phyloP scores from a whole-genome alignment of 2,113 vertebrate species.

The Oceanites oceanicus region DNA sequence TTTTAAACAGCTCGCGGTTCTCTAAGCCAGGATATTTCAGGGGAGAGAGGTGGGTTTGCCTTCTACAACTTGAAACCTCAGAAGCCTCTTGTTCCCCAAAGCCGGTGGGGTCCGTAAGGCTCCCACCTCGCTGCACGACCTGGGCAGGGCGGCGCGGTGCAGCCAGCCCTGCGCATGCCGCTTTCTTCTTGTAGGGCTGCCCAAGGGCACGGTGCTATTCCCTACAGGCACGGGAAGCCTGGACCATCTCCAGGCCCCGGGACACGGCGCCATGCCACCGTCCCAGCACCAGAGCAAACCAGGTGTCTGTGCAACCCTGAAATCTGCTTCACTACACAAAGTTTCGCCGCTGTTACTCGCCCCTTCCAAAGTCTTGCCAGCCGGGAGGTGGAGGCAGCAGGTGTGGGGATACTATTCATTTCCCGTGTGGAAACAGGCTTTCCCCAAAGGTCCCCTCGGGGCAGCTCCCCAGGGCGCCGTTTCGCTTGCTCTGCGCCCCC shows the following conservation, averaged over 20 bases:
- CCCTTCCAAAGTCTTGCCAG: neutral
- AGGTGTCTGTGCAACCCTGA: neutral
- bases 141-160: rapidly evolving
- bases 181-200: neutral
- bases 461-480: neutral
- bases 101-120: neutral
- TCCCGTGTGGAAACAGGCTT: neutral
- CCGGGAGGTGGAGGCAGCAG: neutral
- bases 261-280: neutral
- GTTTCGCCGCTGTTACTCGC: neutral
- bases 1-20: neutral
- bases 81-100: neutral
- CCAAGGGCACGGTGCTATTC: neutral
- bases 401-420: neutral
- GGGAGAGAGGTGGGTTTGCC: neutral
- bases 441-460: rapidly evolving
- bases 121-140: neutral
- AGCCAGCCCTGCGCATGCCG: neutral
- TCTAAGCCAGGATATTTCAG: neutral
- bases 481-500: neutral
- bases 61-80: neutral
- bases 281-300: neutral
- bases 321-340: neutral
- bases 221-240: neutral
- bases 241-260: neutral